Evolutionary conservation across 2,797 vertebrate species (phyloP), one percentile per base, ranked within the genome.

Genomic region (Mormyrops attenuatus): DNA sequence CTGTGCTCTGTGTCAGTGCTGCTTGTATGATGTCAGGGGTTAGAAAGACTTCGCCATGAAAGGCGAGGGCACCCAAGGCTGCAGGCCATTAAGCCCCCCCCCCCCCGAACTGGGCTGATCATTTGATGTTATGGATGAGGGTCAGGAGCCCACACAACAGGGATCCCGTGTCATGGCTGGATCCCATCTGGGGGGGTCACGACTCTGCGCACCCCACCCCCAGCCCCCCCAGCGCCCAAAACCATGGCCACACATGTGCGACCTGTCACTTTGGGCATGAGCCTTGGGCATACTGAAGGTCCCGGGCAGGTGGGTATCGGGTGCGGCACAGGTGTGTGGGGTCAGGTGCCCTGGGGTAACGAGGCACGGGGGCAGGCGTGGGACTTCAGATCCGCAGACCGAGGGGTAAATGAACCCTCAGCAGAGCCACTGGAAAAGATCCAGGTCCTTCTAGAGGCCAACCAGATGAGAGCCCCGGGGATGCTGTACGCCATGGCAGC

Each of bases 111-210:
- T 20, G 73, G 38, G 20, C 6, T 26, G 53, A 47, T 89, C 88
- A 63, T 63, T 60, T 85, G 38, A 85, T 63, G 87, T 88, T 63
- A 88, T 88, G 55, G 57, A 49, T 63, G 87, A 88, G 38, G 87
- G 15, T 66, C 3, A 66, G 60, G n/a, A n/a, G 17, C 26, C 85
- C 52, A 34, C 26, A 55, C 22, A 53, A 50, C 20, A 53, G 57
- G n/a, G 47, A 6, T 80, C 57, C n/a, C 82, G 15, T 86, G 38
- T 52, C 8, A 5, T 11, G 57, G 41, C 82, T 89, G 53, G 13
- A 66, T 38, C 38, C 80, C 88, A 30, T 89, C 38, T 49, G 52
- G 87, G 41, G 7, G 22, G 60, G 55, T 69, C 41, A 88, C 1
- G 87, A 41, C 34, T 60, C 30, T 63, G 17, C 20, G 8, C 57